Evolutionary conservation across 2,888 invertebrate species (phyloP), one percentile per base, ranked within the genome.

Genomic region (Resseliella maxima): DNA sequence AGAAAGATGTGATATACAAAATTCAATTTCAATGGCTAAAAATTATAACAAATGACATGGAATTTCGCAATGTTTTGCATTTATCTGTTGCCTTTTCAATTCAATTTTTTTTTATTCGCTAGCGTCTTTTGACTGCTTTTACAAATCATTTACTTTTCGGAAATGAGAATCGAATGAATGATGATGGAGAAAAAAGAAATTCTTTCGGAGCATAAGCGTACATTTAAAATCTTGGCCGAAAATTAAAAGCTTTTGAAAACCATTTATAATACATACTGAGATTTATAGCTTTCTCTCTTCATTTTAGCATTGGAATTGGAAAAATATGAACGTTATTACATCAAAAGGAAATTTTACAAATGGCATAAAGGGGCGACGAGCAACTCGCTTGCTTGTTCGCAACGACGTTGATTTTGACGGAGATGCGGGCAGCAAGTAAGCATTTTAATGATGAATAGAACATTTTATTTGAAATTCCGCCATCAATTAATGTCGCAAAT

Each of bases 381-480:
- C n/a, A n/a, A n/a, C n/a, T n/a, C n/a, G n/a, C n/a, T n/a, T n/a
- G n/a, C n/a, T 41, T 41, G 41, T 41, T 12, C 5, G 12, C 12
- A 12, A 8, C 41, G 41, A 41, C 12, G 41, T 41, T 41, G 41
- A 8, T 50, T 50, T 50, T 8, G 15, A 50, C 18, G 15, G 18
- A 10, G 0, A 2, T 27, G 31, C 31, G 72, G 31, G n/a, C 35
- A 31, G 31, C 5, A 38, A 38, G n/a, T 83, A 24, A 36, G 12
- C 38, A 18, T 8, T 83, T 83, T 38, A 83, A 83, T 83, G 83
- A 83, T 83, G n/a, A 83, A 83, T 83, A 38, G 83, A 83, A 83
- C 38, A 83, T 83, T 83, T 38, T 38, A 38, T 83, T 83, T 38
- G 83, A 83, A 83, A 38, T 36, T 72, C 31, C 83, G n/a, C 38